Evolutionary conservation across 1,140 invertebrate species (phyloP), one percentile per base, ranked within the genome.

Genomic region (Oreohelix idahoensis): DNA sequence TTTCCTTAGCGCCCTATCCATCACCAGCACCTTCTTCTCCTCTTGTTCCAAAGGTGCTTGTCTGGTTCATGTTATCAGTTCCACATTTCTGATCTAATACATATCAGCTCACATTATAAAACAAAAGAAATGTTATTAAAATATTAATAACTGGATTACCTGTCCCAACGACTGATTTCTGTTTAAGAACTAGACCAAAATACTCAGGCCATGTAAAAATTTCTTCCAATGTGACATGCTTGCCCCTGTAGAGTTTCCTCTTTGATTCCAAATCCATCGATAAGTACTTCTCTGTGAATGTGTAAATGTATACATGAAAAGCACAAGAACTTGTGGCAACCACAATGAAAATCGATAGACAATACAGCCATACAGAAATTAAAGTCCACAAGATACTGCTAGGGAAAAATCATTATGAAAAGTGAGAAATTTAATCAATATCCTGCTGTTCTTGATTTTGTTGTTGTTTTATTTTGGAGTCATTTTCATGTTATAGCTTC

Each of bases 191-290:
- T 39, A 42, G 17, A 42, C 23, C 11, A 26, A 42, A 73, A 42
- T 73, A 73, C 17, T 39, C 36, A 39, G 71, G 71, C 71, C 71
- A 73, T 23, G 71, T 73, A 11, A 42, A 15, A 26, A 73, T 73
- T 1, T 73, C 20, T 23, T 42, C 71, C 13, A 73, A 8, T 39
- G 36, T 73, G 36, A 73, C 23, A 32, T 73, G 39, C 2, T 42
- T 73, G 8, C 36, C 2, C 26, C 8, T 73, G 71, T 73, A 73
- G 1, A 42, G 20, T 26, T 39, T 42, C 10, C 71, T 20, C 42
- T 73, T 73, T 2, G 36, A 5, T n/a, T 73, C 71, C 20, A 45
- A 26, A 26, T 73, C 29, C 71, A 73, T 42, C 20, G 71, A 42
- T 20, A 73, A 73, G 29, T 73, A 73, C 20, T 42, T 73, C 0